Evolutionary conservation across 2,113 vertebrate species (phyloP).

Genomic region (Dunckerocampus dactyliophorus): DNA sequence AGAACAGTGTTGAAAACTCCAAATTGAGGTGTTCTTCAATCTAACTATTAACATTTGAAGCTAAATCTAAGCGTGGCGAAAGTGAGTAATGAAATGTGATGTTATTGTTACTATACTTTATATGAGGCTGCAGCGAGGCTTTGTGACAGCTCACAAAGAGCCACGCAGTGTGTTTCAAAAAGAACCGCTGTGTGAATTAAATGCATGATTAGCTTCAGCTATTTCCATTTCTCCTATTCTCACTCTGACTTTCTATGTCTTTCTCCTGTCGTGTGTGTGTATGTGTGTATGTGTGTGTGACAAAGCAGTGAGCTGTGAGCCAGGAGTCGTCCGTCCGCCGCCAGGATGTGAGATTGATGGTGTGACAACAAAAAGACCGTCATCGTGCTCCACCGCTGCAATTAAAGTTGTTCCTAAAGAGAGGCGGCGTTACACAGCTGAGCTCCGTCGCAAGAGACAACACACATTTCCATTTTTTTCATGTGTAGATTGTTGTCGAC

Average conservation of each 20-base stretch:
- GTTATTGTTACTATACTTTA: too few species aligned
- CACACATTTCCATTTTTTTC: conserved; percentile 7
- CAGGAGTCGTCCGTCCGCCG: conserved; percentile 29
- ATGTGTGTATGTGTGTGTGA: conserved; percentile 15
- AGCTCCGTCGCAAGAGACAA: conserved; percentile 3
- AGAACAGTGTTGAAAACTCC: not conserved
- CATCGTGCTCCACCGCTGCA: conserved; percentile 14
- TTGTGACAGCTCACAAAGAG: not conserved
- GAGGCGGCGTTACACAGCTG: not conserved
- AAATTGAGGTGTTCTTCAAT: not conserved
- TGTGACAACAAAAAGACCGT: conserved; percentile 36
- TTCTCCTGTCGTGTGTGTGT: conserved; percentile 11
- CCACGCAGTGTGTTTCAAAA: not conserved
- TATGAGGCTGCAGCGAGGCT: not conserved
- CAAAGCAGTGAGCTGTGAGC: conserved; percentile 34
- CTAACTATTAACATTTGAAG: not conserved
- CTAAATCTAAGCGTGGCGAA: not conserved
- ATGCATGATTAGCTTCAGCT: not conserved
- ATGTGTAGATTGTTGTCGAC: conserved; percentile 1
- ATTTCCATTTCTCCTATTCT: not conserved
- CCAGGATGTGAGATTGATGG: conserved; percentile 49
- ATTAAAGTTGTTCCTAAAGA: conserved; percentile 15
- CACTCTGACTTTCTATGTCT: conserved; percentile 16
- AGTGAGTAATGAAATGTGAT: not conserved
- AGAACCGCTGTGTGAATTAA: not conserved